phyloP scores from a whole-genome alignment of 2,888 invertebrate species.

The Aleiodes alternator region DNA sequence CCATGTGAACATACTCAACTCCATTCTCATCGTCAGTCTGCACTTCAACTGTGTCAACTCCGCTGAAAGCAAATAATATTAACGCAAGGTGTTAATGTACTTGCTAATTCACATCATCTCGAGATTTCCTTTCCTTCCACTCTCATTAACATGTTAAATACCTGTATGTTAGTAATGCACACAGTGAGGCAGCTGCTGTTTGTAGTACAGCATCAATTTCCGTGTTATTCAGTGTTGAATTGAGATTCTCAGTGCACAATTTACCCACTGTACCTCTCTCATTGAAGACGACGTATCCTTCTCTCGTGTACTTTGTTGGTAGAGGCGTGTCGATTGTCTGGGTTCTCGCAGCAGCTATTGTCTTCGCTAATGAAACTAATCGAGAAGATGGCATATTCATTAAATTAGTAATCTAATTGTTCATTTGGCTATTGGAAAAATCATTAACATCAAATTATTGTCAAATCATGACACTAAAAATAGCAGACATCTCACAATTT shows the following conservation, averaged over 20 bases:
- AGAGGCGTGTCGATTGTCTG: constrained; percentile 83
- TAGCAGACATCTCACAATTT: no score
- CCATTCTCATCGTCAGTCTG: constrained; percentile 79
- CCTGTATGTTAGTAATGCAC: constrained; percentile 86
- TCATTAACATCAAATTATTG: no score
- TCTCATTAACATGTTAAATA: constrained; percentile 67
- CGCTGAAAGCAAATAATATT: constrained; percentile 76
- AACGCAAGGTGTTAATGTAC: constrained; percentile 9
- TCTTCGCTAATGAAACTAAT: constrained; percentile 85
- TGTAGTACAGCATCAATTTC: constrained; percentile 78
- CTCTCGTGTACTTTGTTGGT: constrained; percentile 82
- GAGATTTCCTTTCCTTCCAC: constrained; percentile 63
- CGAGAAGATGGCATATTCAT: constrained; percentile 42
- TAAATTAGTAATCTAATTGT: not conserved
- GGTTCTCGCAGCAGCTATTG: constrained; percentile 80
- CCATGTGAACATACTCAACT: constrained; percentile 86
- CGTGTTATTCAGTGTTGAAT: constrained; percentile 77
- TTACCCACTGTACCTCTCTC: constrained; percentile 89
- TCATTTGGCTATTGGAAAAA: not conserved
- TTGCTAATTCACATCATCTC: not conserved
- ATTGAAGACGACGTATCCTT: constrained; percentile 90
- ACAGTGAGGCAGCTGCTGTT: constrained; percentile 87
- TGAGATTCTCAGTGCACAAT: constrained; percentile 87
- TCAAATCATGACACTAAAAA: no score
- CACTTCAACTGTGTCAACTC: constrained; percentile 83